Evolutionary conservation across 2,888 invertebrate genomes (phyloP).

Genomic region (Tiphia femorata): DNA sequence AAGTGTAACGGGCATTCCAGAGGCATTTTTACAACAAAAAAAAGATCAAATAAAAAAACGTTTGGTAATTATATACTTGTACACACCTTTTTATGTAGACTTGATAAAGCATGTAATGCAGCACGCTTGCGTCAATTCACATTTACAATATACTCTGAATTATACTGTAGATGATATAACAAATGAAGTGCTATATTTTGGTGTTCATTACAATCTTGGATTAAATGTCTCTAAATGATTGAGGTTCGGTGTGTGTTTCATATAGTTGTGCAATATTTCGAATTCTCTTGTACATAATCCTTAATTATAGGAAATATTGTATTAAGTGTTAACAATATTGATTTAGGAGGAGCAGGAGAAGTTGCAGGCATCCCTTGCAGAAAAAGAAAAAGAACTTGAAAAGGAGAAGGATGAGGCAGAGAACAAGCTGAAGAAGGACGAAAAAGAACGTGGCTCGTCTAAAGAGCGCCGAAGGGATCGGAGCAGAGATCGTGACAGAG

Average conservation of each 20-base stretch:
- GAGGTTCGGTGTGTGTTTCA: slow-evolving; percentile 21
- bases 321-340: too few relatives aligned
- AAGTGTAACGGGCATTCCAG: slow-evolving; percentile 95
- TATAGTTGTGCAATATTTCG: slow-evolving; percentile 6
- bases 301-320: slow-evolving; percentile 23
- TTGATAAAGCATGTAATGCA: background rate
- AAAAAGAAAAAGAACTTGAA: slow-evolving; percentile 69
- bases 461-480: slow-evolving; percentile 67
- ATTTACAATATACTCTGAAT: slow-evolving; percentile 16
- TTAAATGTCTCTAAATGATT: slow-evolving; percentile 16
- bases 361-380: slow-evolving; percentile 73
- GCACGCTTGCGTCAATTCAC: background rate
- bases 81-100: background rate
- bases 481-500: slow-evolving; percentile 65
- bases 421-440: slow-evolving; percentile 62
- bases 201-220: slow-evolving; percentile 30
- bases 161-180: slow-evolving; percentile 19
- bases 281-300: background rate
- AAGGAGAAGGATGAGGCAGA: slow-evolving; percentile 65
- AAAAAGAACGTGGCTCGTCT: slow-evolving; percentile 62
- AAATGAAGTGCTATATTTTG: slow-evolving; percentile 36
- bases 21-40: slow-evolving; percentile 93
- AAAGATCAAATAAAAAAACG: slow-evolving; percentile 95
- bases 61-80: slow-evolving; percentile 73
- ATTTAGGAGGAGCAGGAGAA: slow-evolving; percentile 82